phyloP scores from a whole-genome alignment of 2,888 invertebrate genomes.

The Pocota personata region DNA sequence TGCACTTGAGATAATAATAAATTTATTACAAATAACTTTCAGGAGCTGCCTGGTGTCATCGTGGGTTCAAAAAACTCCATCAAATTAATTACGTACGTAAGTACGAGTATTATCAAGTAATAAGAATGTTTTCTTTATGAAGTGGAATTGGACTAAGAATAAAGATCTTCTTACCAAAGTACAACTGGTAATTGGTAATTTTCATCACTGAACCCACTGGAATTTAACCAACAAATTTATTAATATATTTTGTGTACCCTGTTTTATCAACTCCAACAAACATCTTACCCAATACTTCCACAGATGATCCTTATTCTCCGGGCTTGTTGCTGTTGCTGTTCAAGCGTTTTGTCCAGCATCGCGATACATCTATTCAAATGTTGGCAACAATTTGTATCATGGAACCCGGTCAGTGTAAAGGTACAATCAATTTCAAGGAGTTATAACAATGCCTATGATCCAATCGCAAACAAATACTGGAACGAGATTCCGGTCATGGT shows the following conservation, averaged over 20 bases:
- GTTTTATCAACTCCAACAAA: background rate
- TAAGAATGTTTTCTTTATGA: too few species aligned
- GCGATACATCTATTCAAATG: background rate
- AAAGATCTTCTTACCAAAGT: too few species aligned
- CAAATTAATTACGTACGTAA: too few species aligned
- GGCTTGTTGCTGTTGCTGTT: background rate
- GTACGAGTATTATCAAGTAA: too few species aligned
- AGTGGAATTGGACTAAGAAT: too few species aligned
- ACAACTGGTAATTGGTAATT: too few species aligned
- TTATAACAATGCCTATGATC: background rate
- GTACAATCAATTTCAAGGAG: too few species aligned
- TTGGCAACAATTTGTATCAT: background rate
- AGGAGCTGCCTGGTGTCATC: too few species aligned
- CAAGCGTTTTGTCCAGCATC: background rate
- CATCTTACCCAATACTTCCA: background rate
- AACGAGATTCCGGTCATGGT: background rate
- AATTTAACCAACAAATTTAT: background rate
- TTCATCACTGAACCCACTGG: background rate
- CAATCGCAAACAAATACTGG: background rate
- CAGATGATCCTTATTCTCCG: background rate
- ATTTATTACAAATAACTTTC: too few species aligned
- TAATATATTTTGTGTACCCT: background rate
- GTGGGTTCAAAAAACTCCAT: too few species aligned
- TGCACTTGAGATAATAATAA: too few species aligned
- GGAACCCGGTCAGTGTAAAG: background rate